Evolutionary conservation across 2,113 vertebrate genomes (phyloP).

Genomic region (Gopherus flavomarginatus): DNA sequence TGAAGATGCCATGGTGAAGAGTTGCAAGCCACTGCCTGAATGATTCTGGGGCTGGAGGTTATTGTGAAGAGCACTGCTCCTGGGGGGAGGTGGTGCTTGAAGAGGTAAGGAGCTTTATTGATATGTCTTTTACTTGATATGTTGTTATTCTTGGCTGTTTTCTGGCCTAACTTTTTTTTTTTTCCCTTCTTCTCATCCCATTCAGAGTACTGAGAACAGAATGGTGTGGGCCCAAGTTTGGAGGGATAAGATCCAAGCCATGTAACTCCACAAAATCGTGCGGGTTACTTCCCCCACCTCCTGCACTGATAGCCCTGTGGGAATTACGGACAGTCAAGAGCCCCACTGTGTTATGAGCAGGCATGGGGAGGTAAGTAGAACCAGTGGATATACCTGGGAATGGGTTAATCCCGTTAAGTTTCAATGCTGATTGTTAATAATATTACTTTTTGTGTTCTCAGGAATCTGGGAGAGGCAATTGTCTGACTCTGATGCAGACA

Average conservation of each 20-base stretch:
- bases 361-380: background rate
- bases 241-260: accelerated
- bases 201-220: background rate
- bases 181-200: background rate
- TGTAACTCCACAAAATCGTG: background rate
- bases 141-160: background rate
- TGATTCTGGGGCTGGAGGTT: background rate
- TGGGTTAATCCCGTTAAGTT: background rate
- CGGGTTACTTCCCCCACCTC: background rate
- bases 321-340: background rate
- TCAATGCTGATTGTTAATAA: accelerated
- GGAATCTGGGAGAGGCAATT: background rate
- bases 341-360: background rate
- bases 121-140: background rate
- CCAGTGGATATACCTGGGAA: background rate
- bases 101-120: background rate
- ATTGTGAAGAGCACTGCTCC: background rate
- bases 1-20: accelerated
- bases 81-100: accelerated
- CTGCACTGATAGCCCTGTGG: background rate
- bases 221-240: background rate
- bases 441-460: background rate
- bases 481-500: background rate
- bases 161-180: background rate
- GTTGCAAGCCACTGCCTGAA: background rate